Percentiles rank a stretch among this genome's conserved stretches.
Evolutionary conservation across 2,888 invertebrate genomes (phyloP).

Genomic region (Diaprepes abbreviatus): DNA sequence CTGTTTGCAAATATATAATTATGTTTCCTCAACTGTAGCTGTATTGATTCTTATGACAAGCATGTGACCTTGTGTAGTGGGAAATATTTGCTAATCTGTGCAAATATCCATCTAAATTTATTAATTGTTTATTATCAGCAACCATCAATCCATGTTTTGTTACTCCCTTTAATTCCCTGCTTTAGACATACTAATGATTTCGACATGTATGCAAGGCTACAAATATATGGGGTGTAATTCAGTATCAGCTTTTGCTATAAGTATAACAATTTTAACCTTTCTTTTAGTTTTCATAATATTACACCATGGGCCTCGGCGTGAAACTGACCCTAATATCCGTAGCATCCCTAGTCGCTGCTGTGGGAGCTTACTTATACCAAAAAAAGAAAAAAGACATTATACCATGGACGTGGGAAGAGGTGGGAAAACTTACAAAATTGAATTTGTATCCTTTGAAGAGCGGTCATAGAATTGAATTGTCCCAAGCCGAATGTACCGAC

Average conservation of each 20-base stretch:
- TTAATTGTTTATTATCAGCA: no score
- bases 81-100: no score
- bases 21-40: no score
- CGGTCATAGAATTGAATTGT: slow-evolving; percentile 62
- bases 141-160: no score
- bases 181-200: no score
- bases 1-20: no score
- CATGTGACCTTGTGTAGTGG: no score
- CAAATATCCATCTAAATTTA: no score
- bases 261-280: background rate
- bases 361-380: slow-evolving; percentile 53
- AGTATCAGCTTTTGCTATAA: background rate
- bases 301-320: slow-evolving; percentile 52
- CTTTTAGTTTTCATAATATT: background rate
- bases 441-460: slow-evolving; percentile 65
- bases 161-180: no score
- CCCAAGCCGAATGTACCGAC: slow-evolving; percentile 60
- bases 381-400: slow-evolving; percentile 57
- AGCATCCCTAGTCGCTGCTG: slow-evolving; percentile 53
- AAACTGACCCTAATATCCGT: slow-evolving; percentile 52
- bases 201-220: no score
- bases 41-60: no score
- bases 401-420: slow-evolving; percentile 61
- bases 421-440: slow-evolving; percentile 62
- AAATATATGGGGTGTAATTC: no score